A percentile compares a stretch with the other conserved stretches of the same genome.
Conservation (phyloP, 2,888 invertebrate species). For the Saturnia japonica region DNA sequence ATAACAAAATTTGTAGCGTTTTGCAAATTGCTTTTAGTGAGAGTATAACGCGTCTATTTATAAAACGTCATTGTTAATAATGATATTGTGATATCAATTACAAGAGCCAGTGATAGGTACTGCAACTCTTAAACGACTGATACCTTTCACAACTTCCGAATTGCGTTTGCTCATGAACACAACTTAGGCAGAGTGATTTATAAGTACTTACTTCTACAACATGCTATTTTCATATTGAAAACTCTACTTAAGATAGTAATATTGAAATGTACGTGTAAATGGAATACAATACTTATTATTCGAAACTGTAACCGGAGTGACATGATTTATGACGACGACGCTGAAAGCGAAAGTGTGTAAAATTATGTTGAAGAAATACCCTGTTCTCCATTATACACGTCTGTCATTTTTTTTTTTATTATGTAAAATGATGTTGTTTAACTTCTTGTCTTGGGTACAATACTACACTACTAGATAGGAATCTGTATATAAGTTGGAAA, state of each 20-base stretch:
- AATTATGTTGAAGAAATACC: constrained; percentile 6
- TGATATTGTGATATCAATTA: no score
- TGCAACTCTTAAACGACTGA: background rate
- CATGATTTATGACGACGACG: constrained; percentile 11
- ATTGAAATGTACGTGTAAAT: constrained; percentile 1
- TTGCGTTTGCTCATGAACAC: background rate
- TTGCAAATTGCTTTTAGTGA: no score
- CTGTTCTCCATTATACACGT: constrained; percentile 1
- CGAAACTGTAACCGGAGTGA: constrained; percentile 13
- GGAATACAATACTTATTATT: background rate
- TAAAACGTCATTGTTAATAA: no score
- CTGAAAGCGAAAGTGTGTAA: constrained; percentile 7
- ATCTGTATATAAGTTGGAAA: no score
- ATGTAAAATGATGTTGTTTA: background rate
- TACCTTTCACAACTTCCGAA: background rate
- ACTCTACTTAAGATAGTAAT: background rate
- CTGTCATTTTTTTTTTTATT: background rate
- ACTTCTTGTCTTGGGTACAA: background rate
- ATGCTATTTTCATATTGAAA: background rate
- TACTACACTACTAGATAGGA: no score
- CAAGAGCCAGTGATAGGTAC: no score
- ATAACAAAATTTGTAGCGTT: no score
- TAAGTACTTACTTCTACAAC: background rate
- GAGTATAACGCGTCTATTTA: no score
- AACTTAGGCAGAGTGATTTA: background rate